These are phyloP conservation scores for Isoperla grammatica DNA, from an alignment of 2,888 invertebrate species.

Conservation along the genomic window DNA sequence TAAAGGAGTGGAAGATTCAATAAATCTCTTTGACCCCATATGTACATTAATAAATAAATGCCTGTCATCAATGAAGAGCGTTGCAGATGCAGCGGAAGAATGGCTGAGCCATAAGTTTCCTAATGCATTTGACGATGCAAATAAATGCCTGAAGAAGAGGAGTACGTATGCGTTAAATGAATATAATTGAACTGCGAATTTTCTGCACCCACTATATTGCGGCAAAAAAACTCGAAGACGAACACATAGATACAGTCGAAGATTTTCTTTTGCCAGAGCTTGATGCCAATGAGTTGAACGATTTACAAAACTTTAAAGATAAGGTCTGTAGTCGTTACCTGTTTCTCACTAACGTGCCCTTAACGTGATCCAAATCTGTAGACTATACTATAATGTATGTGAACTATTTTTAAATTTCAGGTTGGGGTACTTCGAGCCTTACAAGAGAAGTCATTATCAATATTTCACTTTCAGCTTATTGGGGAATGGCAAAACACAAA, in stretches of 20 bases:
- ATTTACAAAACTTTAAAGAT: background rate
- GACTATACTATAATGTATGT: too few species aligned
- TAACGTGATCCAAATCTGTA: too few species aligned
- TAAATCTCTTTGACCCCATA: conserved; percentile 7
- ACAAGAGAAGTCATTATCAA: too few species aligned
- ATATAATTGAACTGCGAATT: background rate
- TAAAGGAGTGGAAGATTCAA: conserved; percentile 10
- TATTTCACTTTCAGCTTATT: too few species aligned
- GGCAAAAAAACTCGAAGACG: background rate
- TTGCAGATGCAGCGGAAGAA: conserved; percentile 10
- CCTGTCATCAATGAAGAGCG: background rate
- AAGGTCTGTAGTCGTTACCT: too few species aligned
- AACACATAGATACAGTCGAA: conserved; percentile 5
- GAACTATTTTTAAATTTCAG: too few species aligned
- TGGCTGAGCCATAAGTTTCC: conserved; percentile 8
- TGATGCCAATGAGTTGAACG: background rate
- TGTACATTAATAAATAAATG: conserved; percentile 7
- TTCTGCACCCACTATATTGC: background rate
- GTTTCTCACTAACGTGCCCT: too few species aligned
- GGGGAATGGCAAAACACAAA: too few species aligned
- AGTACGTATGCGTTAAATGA: background rate
- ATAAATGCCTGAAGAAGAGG: background rate
- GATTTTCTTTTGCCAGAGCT: conserved; percentile 1
- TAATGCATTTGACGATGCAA: background rate
- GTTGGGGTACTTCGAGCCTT: too few species aligned